These are phyloP conservation scores for Phaethon lepturus DNA, from an alignment of 2,113 vertebrate species.

Conservation along the genomic window DNA sequence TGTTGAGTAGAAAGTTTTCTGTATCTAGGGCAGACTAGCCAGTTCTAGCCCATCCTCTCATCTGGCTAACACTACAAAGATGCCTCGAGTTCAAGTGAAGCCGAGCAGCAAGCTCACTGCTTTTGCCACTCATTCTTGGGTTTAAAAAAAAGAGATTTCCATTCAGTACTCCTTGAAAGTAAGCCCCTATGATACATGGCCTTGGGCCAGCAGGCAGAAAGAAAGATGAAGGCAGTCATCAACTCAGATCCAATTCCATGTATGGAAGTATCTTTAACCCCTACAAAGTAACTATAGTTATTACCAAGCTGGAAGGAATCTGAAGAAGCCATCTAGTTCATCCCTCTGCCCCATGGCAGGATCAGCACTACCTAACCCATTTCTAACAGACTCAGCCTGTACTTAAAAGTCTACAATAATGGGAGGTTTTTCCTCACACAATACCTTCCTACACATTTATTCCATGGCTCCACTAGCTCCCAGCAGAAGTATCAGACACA, in stretches of 20 bases:
- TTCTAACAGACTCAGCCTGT: not conserved
- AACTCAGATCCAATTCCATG: not conserved
- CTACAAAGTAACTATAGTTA: not conserved
- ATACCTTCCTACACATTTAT: not conserved
- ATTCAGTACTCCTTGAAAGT: not conserved
- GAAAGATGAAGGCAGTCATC: not conserved
- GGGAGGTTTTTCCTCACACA: not conserved
- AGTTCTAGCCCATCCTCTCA: not conserved
- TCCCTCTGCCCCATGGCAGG: not conserved
- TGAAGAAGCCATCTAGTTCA: not conserved
- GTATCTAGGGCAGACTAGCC: rapidly evolving
- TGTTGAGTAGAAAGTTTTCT: rapidly evolving
- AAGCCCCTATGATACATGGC: not conserved
- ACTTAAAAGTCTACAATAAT: not conserved
- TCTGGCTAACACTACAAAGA: not conserved
- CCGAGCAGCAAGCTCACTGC: not conserved
- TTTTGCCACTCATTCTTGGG: not conserved
- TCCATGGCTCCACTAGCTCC: not conserved
- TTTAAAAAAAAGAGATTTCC: not conserved
- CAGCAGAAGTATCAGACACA: not conserved
- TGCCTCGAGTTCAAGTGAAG: not conserved
- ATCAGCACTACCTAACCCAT: not conserved
- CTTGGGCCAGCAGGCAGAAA: not conserved
- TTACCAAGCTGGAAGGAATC: constrained; percentile 21
- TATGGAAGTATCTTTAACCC: not conserved